Evolutionary conservation across 2,113 vertebrate genomes (phyloP).

Genomic region (Accipiter cooperii): DNA sequence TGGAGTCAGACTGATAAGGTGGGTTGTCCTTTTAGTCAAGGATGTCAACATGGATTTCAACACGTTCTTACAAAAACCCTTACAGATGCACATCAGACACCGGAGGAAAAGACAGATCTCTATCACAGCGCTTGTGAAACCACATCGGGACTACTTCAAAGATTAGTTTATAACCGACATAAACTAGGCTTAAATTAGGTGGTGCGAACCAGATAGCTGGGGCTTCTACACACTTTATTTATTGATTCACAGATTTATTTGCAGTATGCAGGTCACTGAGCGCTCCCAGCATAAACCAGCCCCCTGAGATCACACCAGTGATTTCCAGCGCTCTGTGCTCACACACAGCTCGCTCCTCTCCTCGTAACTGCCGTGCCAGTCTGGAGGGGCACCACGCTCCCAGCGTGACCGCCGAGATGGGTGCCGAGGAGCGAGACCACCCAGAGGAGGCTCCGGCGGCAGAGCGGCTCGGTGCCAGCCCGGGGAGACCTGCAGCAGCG

Average conservation of each 20-base stretch:
- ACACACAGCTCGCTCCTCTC: accelerated
- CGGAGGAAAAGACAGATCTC: not conserved
- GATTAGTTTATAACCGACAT: accelerated
- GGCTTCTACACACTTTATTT: accelerated
- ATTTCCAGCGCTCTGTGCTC: not conserved
- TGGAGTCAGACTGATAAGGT: not conserved
- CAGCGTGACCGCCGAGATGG: accelerated
- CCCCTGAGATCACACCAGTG: not conserved
- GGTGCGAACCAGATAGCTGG: not conserved
- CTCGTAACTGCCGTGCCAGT: accelerated
- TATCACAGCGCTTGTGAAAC: accelerated
- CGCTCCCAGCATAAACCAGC: not conserved
- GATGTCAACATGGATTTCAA: not conserved
- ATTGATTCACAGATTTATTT: not conserved
- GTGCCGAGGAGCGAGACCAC: not conserved
- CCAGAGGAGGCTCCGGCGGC: not conserved
- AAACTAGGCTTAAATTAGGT: not conserved
- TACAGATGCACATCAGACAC: not conserved
- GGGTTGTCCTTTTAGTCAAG: not conserved
- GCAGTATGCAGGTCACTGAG: not conserved
- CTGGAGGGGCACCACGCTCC: not conserved
- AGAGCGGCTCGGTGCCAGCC: not conserved
- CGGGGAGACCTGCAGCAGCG: not conserved
- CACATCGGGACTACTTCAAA: not conserved
- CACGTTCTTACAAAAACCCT: not conserved